Evolutionary conservation across 64 coral and sea anemone genomes (phyloP).

Genomic region (Dendrophyllia cribrosa): DNA sequence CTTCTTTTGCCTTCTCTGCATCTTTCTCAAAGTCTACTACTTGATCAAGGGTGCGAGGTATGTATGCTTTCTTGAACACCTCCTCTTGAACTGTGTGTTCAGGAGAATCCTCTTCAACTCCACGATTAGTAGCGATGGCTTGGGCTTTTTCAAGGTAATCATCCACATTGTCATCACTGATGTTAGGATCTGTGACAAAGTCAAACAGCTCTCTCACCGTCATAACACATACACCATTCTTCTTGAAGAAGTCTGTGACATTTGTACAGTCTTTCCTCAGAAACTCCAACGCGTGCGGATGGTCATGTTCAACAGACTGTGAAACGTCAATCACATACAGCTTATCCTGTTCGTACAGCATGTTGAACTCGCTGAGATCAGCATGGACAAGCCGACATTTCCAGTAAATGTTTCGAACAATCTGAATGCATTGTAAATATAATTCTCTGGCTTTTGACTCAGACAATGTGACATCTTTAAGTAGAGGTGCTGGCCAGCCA

Average conservation of each 20-base stretch:
- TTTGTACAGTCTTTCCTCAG: constrained; percentile 97
- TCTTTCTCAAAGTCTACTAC: constrained; percentile 79
- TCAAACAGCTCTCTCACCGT: constrained; percentile 93
- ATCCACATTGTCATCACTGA: constrained; percentile 87
- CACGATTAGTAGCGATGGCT: constrained; percentile 73
- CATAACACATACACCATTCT: constrained; percentile 99
- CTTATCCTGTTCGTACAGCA: constrained; percentile 83
- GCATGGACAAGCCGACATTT: constrained; percentile 97
- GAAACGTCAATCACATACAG: constrained; percentile 99
- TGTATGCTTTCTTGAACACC: constrained; percentile 90
- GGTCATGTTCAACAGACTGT: constrained; percentile 98
- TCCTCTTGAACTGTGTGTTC: constrained; percentile 84
- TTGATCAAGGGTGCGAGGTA: constrained; percentile 67
- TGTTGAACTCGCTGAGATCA: constrained; percentile 98
- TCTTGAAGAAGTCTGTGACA: constrained; percentile 96
- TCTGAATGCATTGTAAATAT: constrained; percentile 93
- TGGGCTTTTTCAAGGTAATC: constrained; percentile 95
- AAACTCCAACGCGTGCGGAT: constrained; percentile 94
- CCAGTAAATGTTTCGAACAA: constrained; percentile 93
- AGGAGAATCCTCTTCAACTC: constrained; percentile 26
- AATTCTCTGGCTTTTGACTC: constrained; percentile 97
- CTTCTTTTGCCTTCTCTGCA: constrained; percentile 58
- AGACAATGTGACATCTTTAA: constrained; percentile 94
- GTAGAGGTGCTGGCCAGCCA: constrained; percentile 96
- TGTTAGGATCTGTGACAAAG: constrained; percentile 98